phyloP scores from a whole-genome alignment of 2,888 invertebrate species.

The Xanthia togata region DNA sequence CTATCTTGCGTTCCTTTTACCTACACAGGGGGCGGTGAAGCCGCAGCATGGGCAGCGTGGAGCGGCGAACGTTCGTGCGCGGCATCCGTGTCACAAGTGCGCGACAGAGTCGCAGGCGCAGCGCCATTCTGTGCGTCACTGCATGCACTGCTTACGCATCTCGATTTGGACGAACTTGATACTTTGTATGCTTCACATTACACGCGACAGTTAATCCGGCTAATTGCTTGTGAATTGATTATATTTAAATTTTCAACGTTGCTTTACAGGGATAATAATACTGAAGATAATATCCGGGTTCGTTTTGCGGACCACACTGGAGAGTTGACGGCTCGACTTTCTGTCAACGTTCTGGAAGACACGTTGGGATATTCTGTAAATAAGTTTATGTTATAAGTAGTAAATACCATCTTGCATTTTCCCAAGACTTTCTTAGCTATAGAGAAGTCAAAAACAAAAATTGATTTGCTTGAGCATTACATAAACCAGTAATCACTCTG shows the following conservation, averaged over 20 bases:
- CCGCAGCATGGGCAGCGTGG: slow-evolving; percentile 86
- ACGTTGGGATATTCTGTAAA: slow-evolving; percentile 90
- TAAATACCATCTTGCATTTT: not conserved
- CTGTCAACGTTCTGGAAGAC: slow-evolving; percentile 90
- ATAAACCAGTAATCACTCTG: not conserved
- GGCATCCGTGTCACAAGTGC: slow-evolving; percentile 76
- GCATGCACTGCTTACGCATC: slow-evolving; percentile 92
- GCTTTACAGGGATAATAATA: slow-evolving; percentile 70
- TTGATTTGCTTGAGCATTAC: not conserved
- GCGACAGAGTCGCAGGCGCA: slow-evolving; percentile 76
- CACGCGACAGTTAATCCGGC: not conserved
- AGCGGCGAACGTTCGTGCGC: slow-evolving; percentile 82
- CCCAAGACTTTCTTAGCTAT: not conserved
- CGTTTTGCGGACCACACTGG: slow-evolving; percentile 93
- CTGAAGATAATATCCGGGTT: slow-evolving; percentile 90
- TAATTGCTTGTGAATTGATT: not conserved
- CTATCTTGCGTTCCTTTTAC: not conserved
- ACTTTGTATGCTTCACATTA: slow-evolving; percentile 67
- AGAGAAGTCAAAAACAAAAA: not conserved
- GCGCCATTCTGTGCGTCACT: slow-evolving; percentile 93
- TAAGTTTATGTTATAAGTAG: not conserved
- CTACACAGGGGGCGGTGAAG: slow-evolving; percentile 79
- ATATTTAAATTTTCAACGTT: slow-evolving; percentile 1
- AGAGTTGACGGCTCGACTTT: slow-evolving; percentile 90
- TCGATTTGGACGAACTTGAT: slow-evolving; percentile 92